Base-by-base conservation (phyloP, 2,888 invertebrate species). In the Epistrophe eligans region DNA sequence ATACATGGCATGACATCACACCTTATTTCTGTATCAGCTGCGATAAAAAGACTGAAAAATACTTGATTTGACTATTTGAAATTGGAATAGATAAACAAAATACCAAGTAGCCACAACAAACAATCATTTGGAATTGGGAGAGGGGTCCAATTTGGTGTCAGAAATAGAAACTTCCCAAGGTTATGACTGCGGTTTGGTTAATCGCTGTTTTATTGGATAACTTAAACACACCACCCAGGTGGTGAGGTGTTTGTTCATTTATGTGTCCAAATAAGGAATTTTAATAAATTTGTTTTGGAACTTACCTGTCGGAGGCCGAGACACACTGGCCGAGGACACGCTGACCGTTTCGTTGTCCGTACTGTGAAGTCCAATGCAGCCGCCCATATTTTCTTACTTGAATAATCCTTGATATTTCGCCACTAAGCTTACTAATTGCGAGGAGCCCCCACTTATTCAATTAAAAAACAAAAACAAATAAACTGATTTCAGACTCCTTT, bases 281-380 rank as follows among this genome's bases (percentile, higher is more conserved):
- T 7, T 10, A 48, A 24, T 64, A 0, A 28, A 43, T 43, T 32
- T 11, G 11, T 32, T 48, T 48, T 35, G 35, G 24, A 91, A 90
- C 92, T 91, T 91, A 97, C 97, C 96, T 94, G 97, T 96, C 94
- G 95, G 95, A 90, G 96, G 96, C 93, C 97, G 95, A 91, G 96
- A 96, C 91, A 96, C 95, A 91, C 96, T 96, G 90, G 96, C 96
- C 88, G 97, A 96, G 89, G 96, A 96, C 91, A 96, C 96, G 92
- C 95, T 95, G 92, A 96, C 96, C 90, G 96, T 96, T 92, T 96
- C 96, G 94, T 96, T 96, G 93, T 97, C 95, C 88, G 91, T 90
- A 93, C 96, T 95, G 92, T 96, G 96, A 93, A 96, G 95, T 93
- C 97, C 97, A 94, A 97, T 96, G 94, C 97, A 97, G 93, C 97